Evolutionary conservation across 2,797 vertebrate genomes (phyloP), one percentile per base, ranked within the genome.

Genomic region (Rachycentron canadum): DNA sequence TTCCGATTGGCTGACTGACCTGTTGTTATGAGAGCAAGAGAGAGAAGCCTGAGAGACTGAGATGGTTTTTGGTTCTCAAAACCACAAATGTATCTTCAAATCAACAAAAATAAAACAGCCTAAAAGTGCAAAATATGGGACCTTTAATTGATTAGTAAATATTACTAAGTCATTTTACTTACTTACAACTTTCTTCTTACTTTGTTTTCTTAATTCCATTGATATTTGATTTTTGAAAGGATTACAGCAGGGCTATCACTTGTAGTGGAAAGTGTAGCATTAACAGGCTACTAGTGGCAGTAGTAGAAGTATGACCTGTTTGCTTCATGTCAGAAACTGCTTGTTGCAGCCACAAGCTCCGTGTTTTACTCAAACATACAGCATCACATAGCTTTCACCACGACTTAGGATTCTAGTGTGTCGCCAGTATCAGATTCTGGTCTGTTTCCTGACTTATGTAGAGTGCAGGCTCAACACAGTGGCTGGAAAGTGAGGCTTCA

Each of bases 381-480:
- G n/a, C 36, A n/a, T 58, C 30, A 45, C 32, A 65, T 13, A 68
- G 34, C 26, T 60, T 12, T 45, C 38, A 65, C 30, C 12, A 7
- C 58, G 56, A 66, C 56, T 58, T 32, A 47, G 40, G 25, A 32
- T 21, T 73, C 32, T 49, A 28, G 26, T 16, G 32, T 23, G 26
- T 43, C 53, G 23, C 79, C 60, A 36, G 60, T 50, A 41, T 73
- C 26, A 81, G 43, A 76, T 73, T 43, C 23, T 14, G 12, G 52
- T 50, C 36, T 62, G n/a, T 62, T 73, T 66, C 67, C 36, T 65
- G 56, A 57, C 25, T 52, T 16, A 30, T 32, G 2, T n/a, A n/a
- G 53, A 14, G 55, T 41, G 40, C 36, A 28, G 62, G 26, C 56
- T 62, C 17, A 57, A 69, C 25, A 57, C 62, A 58, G 57, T n/a